Base-by-base conservation (phyloP, 2,888 invertebrate species). In the Harpagoxenus sublaevis region DNA sequence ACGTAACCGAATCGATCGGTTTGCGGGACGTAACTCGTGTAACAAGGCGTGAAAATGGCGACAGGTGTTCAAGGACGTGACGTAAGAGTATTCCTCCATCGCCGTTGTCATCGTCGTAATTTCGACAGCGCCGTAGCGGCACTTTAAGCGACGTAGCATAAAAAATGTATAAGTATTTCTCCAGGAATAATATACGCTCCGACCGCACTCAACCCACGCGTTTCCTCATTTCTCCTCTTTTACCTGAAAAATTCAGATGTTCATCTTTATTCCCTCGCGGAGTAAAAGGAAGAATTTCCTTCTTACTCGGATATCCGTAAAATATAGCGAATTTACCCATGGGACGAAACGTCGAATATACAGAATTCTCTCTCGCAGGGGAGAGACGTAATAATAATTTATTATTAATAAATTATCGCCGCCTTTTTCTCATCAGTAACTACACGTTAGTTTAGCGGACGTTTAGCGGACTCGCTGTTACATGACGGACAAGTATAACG, bases 101-200 rank as follows among this genome's bases (percentile, higher is more conserved):
- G 31, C 1, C 31, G 51, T 62, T 60, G 15, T 23, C 65, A 18
- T 35, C 65, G 23, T 74, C 39, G 28, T 60, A 79, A 79, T 71
- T 57, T 60, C 57, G 55, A 53, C 81, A 55, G 1, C 42, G 45
- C 55, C 39, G 45, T 12, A 2, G 35, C 15, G n/a, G 28, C 75
- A 68, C 42, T 75, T 68, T 84, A 88, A 48, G 89, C 83, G 87
- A 87, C 79, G 77, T 66, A 60, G 31, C 83, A 88, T 91, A 87
- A 91, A 91, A 91, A 74, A 91, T 91, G 84, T 87, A 89, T 88
- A 88, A 87, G 83, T 73, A 68, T 71, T 57, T 55, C 71, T 74
- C 39, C n/a, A 51, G 51, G 35, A 68, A 78, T 77, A 48, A 48
- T 62, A 83, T 9, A 65, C 28, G 12, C 28, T 68, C 35, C n/a